These are phyloP conservation scores for Pseudomyrmex pallidus DNA, from an alignment of 1,140 invertebrate species.

Conservation along the genomic window DNA sequence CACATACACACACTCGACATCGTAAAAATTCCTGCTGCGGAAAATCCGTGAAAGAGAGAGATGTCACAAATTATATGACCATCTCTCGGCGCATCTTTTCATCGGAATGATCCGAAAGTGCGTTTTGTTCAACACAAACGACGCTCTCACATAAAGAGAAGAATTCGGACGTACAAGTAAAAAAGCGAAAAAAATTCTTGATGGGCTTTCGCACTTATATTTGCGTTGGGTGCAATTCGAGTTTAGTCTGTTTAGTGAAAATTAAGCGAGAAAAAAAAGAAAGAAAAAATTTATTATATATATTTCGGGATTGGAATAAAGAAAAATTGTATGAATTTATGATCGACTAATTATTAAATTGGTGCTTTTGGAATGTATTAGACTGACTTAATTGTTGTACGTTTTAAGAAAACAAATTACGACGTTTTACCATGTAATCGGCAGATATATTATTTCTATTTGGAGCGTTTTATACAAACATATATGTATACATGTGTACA, in stretches of 20 bases:
- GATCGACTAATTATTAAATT: slow-evolving; percentile 73
- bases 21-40: slow-evolving; percentile 19
- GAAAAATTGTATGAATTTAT: slow-evolving; percentile 61
- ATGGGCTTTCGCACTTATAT: slow-evolving; percentile 22
- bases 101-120: neutral
- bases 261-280: slow-evolving; percentile 55
- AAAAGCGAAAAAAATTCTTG: slow-evolving; percentile 23
- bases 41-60: slow-evolving; percentile 13
- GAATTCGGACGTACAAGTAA: neutral
- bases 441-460: slow-evolving; percentile 79
- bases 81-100: neutral
- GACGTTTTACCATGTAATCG: slow-evolving; percentile 74
- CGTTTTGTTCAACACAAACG: slow-evolving; percentile 8
- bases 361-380: slow-evolving; percentile 84
- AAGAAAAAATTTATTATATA: slow-evolving; percentile 57
- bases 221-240: slow-evolving; percentile 45
- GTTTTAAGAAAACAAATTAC: slow-evolving; percentile 72
- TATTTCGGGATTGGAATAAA: slow-evolving; percentile 37
- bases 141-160: neutral
- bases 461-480: slow-evolving; percentile 76
- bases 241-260: slow-evolving; percentile 50
- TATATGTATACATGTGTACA: slow-evolving; percentile 56
- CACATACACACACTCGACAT: neutral
- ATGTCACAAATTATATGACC: slow-evolving; percentile 1
- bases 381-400: slow-evolving; percentile 84